phyloP scores from a whole-genome alignment of 2,797 vertebrate genomes.

The Kryptopterus vitreolus region DNA sequence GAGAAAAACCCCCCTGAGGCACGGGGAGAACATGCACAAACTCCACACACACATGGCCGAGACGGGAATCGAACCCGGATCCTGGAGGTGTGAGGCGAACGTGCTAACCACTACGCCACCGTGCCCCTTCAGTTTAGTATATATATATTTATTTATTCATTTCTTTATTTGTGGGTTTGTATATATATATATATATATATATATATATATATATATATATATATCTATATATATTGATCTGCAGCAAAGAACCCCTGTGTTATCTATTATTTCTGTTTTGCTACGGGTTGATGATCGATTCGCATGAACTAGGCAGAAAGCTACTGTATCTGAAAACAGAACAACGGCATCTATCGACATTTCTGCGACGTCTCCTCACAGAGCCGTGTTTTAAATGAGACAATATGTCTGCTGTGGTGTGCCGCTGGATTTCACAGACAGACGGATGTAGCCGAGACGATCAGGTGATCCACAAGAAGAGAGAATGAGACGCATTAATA shows the following conservation, averaged over 20 bases:
- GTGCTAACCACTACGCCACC: too few species aligned
- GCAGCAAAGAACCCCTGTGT: neutral
- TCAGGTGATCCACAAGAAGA: constrained; percentile 64
- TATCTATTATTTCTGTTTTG: neutral
- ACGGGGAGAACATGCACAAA: too few species aligned
- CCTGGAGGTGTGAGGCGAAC: too few species aligned
- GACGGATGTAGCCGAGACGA: constrained; percentile 60
- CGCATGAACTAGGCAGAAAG: neutral
- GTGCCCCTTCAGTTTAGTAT: too few species aligned
- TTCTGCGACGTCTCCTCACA: neutral
- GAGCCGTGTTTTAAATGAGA: constrained; percentile 13
- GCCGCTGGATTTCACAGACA: constrained; percentile 56
- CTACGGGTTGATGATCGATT: constrained; percentile 22
- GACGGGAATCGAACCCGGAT: too few species aligned
- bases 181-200: too few species aligned
- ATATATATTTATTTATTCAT: too few species aligned
- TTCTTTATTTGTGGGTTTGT: too few species aligned
- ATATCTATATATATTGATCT: too few species aligned
- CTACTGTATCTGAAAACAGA: constrained; percentile 14
- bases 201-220: too few species aligned
- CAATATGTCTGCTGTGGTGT: constrained; percentile 41
- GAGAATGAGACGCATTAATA: constrained; percentile 69
- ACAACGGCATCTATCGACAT: neutral
- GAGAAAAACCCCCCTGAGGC: too few species aligned
- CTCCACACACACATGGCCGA: too few species aligned